Conservation (phyloP, 2,888 invertebrate species). For the Hydraecia micacea region DNA sequence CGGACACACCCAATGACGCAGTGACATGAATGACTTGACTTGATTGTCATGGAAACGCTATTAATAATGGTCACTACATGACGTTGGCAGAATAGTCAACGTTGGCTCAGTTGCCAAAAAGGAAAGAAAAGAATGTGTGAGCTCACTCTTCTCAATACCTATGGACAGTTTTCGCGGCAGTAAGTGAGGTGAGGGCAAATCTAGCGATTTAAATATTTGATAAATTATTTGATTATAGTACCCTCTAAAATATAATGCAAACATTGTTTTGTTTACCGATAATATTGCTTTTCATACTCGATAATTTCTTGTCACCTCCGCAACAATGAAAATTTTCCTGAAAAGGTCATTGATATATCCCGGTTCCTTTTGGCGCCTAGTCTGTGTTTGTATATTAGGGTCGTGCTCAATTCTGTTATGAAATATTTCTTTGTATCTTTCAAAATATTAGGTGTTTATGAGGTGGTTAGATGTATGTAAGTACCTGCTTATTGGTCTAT, state of each 20-base stretch:
- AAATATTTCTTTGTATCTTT: slow-evolving; percentile 45
- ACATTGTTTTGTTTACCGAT: slow-evolving; percentile 37
- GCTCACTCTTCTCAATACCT: background rate
- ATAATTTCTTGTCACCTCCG: slow-evolving; percentile 19
- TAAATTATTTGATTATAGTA: slow-evolving; percentile 1
- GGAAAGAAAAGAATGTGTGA: background rate
- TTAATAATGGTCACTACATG: background rate
- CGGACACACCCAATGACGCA: background rate
- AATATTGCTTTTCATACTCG: slow-evolving; percentile 41
- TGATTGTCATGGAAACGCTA: background rate
- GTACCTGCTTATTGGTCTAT: slow-evolving; percentile 12
- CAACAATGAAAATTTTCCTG: slow-evolving; percentile 3
- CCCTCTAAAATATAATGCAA: slow-evolving; percentile 26
- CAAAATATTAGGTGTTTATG: slow-evolving; percentile 46
- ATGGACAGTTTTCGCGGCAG: background rate
- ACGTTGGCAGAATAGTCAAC: background rate
- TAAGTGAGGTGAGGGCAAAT: background rate
- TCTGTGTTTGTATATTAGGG: slow-evolving; percentile 45
- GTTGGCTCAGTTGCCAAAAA: background rate
- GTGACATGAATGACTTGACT: background rate
- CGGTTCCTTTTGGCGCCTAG: slow-evolving; percentile 42
- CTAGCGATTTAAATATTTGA: background rate
- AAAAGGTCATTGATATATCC: slow-evolving; percentile 33
- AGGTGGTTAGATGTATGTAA: slow-evolving; percentile 4
- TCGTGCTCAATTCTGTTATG: slow-evolving; percentile 43